Conservation (phyloP, 2,113 vertebrate species). For the Pteropus alecto region DNA sequence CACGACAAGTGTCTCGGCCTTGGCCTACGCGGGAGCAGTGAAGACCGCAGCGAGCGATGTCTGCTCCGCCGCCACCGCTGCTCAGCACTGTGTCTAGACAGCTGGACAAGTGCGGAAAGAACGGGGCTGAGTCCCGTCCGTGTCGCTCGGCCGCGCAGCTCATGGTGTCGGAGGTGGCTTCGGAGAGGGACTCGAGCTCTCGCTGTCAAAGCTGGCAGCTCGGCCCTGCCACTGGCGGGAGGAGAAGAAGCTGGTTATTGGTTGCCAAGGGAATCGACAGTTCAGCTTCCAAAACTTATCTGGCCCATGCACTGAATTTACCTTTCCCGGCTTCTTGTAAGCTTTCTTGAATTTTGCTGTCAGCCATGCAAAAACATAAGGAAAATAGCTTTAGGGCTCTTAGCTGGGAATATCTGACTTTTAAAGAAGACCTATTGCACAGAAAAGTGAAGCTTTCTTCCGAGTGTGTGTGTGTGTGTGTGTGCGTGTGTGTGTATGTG, state of each 20-base stretch:
- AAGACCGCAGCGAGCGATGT: constrained; percentile 36
- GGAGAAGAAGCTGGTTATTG: constrained; percentile 9
- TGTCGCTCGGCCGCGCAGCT: constrained; percentile 32
- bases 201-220: constrained; percentile 97
- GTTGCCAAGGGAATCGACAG: not conserved
- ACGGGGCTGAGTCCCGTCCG: constrained; percentile 60
- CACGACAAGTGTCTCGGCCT: constrained; percentile 74
- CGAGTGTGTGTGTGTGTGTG: not conserved
- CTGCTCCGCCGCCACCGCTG: constrained; percentile 32
- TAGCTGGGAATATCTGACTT: constrained; percentile 37
- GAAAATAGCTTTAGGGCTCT: constrained; percentile 39
- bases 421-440: constrained; percentile 36
- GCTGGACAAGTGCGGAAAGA: constrained; percentile 67
- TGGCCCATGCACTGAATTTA: not conserved
- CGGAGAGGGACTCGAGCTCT: constrained; percentile 96
- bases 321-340: not conserved
- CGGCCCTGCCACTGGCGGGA: constrained; percentile 94
- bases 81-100: constrained; percentile 56
- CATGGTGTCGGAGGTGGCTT: constrained; percentile 93
- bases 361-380: constrained; percentile 70
- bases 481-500: not conserved
- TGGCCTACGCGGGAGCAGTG: constrained; percentile 65
- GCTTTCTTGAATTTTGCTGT: constrained; percentile 51
- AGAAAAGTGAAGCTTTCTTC: constrained; percentile 38
- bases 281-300: not conserved